These are phyloP conservation scores for Leptarthrus brevirostris DNA, from an alignment of 2,888 invertebrate genomes.

Conservation along the genomic window DNA sequence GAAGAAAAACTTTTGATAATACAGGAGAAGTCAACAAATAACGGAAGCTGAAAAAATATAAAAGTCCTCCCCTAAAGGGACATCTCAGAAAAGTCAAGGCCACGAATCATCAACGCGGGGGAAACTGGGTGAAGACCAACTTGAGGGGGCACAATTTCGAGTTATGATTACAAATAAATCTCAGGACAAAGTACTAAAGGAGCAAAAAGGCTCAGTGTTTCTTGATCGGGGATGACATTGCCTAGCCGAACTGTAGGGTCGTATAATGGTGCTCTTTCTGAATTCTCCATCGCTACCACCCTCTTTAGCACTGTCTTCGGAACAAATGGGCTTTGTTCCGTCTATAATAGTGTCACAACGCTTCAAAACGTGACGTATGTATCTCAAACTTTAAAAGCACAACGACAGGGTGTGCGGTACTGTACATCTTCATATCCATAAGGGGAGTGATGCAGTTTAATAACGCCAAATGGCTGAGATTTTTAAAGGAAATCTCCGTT, in stretches of 20 bases:
- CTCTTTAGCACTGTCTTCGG: no score
- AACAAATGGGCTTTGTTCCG: no score
- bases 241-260: no score
- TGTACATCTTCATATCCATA: slow-evolving; percentile 30
- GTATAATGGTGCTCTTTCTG: no score
- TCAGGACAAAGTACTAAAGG: slow-evolving; percentile 12
- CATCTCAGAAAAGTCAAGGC: slow-evolving; percentile 7
- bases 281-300: neutral
- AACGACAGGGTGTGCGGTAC: no score
- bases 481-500: slow-evolving; percentile 21
- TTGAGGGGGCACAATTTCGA: slow-evolving; percentile 12
- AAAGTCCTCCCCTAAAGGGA: neutral
- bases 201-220: neutral
- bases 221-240: no score
- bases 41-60: neutral
- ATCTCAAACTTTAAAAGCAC: no score
- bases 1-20: slow-evolving; percentile 36
- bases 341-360: no score
- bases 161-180: slow-evolving; percentile 41
- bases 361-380: no score
- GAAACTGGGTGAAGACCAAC: no score
- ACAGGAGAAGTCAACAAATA: neutral
- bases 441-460: slow-evolving; percentile 13
- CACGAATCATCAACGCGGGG: neutral
- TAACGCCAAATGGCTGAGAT: slow-evolving; percentile 23